Percentiles rank a stretch among this genome's conserved stretches.
Conservation (phyloP, 2,888 invertebrate species). For the Hirtodrosophila duncani region DNA sequence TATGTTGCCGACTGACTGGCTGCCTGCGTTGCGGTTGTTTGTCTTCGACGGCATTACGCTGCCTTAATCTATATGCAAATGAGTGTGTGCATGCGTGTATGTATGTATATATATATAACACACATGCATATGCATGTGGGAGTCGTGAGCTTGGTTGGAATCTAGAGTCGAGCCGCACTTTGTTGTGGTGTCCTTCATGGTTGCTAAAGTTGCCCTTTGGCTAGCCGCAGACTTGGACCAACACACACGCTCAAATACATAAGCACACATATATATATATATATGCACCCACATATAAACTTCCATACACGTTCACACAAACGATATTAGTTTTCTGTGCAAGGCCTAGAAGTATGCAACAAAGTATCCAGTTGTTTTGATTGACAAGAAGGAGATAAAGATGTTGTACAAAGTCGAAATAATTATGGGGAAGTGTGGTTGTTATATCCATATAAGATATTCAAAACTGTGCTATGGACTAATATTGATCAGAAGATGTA, state of each 20-base stretch:
- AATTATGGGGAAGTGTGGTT: too few relatives aligned
- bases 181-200: conserved; percentile 11
- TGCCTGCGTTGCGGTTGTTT: conserved; percentile 28
- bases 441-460: too few relatives aligned
- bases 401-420: too few relatives aligned
- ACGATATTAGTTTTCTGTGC: too few relatives aligned
- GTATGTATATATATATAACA: conserved; percentile 7
- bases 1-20: conserved; percentile 20
- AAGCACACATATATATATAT: neutral
- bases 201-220: neutral
- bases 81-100: conserved; percentile 16
- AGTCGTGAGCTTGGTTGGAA: conserved; percentile 12
- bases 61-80: conserved; percentile 56
- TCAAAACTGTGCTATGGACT: too few relatives aligned
- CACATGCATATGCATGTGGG: conserved; percentile 15
- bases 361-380: too few relatives aligned
- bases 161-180: conserved; percentile 30
- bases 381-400: too few relatives aligned
- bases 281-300: too few relatives aligned
- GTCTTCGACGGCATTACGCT: conserved; percentile 36
- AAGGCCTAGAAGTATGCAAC: conserved; percentile 11
- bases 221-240: neutral
- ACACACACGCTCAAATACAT: neutral
- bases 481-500: too few relatives aligned
- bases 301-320: too few relatives aligned